Percentiles rank a stretch among this genome's conserved stretches.
Evolutionary conservation across 2,888 invertebrate species (phyloP).

Genomic region (Parapristionchus giblindavisi): DNA sequence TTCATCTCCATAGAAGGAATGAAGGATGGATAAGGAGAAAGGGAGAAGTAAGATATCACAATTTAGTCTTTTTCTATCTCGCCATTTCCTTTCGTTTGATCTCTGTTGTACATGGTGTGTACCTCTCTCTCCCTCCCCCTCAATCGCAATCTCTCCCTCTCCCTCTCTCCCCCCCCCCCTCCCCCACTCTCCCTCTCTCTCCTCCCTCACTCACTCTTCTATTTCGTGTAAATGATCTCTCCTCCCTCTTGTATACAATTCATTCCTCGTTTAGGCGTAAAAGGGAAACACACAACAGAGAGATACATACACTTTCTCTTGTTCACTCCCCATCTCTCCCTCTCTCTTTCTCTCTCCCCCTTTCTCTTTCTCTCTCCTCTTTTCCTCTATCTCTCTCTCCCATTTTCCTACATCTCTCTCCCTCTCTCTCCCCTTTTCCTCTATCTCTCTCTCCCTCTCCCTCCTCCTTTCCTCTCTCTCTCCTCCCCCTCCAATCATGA

Average conservation of each 20-base stretch:
- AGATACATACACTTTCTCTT: not conserved
- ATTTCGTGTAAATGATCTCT: not conserved
- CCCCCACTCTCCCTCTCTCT: not conserved
- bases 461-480: not conserved
- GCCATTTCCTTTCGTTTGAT: not conserved
- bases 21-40: conserved; percentile 13
- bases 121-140: not conserved
- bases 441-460: not conserved
- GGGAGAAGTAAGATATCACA: not conserved
- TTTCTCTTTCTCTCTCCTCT: not conserved
- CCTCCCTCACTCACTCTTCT: not conserved
- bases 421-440: too few relatives aligned
- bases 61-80: not conserved
- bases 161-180: not conserved
- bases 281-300: not conserved
- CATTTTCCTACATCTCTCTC: too few relatives aligned
- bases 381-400: not conserved
- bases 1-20: too few relatives aligned
- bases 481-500: not conserved
- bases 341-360: not conserved
- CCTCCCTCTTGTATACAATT: not conserved
- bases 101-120: not conserved
- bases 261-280: not conserved
- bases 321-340: not conserved
- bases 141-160: not conserved